These are phyloP conservation scores for Cladorhizidae sp. DNA, from an alignment of 37 sponge, comb jelly and placozoan species.

Conservation along the genomic window DNA sequence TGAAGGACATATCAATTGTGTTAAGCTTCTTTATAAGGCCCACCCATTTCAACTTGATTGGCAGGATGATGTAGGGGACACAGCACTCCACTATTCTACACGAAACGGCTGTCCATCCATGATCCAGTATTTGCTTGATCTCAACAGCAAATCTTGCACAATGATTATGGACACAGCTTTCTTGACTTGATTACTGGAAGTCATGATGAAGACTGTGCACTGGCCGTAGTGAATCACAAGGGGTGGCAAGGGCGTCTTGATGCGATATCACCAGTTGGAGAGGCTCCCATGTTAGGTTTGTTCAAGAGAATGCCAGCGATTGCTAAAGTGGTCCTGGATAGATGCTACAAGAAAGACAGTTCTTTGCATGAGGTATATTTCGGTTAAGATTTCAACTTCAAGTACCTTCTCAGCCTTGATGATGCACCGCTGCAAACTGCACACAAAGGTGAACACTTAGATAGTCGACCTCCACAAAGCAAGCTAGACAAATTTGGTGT, in stretches of 20 bases:
- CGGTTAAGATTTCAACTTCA: slow-evolving; percentile 73
- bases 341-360: too few relatives aligned
- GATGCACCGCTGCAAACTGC: not conserved
- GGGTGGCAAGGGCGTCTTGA: slow-evolving; percentile 83
- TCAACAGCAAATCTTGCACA: slow-evolving; percentile 52
- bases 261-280: slow-evolving; percentile 32
- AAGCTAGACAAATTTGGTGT: too few relatives aligned
- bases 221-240: slow-evolving; percentile 46
- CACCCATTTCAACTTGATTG: slow-evolving; percentile 65
- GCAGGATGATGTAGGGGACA: slow-evolving; percentile 62
- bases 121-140: slow-evolving; percentile 56
- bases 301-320: slow-evolving; percentile 67
- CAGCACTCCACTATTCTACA: slow-evolving; percentile 75
- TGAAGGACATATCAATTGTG: slow-evolving; percentile 41
- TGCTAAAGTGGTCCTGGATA: too few relatives aligned
- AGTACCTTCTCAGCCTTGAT: slow-evolving; percentile 46
- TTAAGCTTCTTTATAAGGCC: slow-evolving; percentile 45
- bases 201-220: slow-evolving; percentile 25
- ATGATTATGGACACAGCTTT: slow-evolving; percentile 65
- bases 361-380: too few relatives aligned
- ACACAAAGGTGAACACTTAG: too few relatives aligned
- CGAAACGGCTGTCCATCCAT: slow-evolving; percentile 38
- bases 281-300: slow-evolving; percentile 65
- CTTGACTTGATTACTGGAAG: slow-evolving; percentile 60
- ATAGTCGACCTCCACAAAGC: too few relatives aligned